phyloP scores from a whole-genome alignment of 2,113 vertebrate species.

The Penelope pileata region DNA sequence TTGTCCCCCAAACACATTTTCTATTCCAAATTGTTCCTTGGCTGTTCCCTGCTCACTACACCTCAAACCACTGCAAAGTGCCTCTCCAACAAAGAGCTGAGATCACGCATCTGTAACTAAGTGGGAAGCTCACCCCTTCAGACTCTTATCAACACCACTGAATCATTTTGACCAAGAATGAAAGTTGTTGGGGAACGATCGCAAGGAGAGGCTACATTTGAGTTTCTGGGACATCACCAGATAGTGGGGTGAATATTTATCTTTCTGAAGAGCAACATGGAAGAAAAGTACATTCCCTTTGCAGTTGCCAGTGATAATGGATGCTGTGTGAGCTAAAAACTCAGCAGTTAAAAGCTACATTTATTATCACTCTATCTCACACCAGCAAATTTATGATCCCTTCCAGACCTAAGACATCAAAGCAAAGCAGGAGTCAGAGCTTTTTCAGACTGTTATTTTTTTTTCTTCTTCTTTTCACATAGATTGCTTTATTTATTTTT shows the following conservation, averaged over 20 bases:
- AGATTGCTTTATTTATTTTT: conserved; percentile 67
- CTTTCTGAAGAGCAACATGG: conserved; percentile 27
- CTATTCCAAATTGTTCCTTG: not conserved
- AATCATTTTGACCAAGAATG: not conserved
- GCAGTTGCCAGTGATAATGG: conserved; percentile 74
- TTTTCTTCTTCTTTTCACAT: conserved; percentile 45
- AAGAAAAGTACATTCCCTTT: conserved; percentile 38
- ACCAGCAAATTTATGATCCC: conserved; percentile 71
- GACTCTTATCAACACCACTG: not conserved
- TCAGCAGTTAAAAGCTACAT: conserved; percentile 57
- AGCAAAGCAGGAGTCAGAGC: conserved; percentile 58
- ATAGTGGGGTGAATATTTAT: conserved; percentile 13
- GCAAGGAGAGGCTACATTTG: not conserved
- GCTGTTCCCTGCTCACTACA: not conserved
- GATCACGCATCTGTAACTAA: not conserved
- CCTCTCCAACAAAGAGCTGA: not conserved
- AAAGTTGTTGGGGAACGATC: not conserved
- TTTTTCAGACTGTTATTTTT: conserved; percentile 35
- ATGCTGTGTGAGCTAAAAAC: conserved; percentile 62
- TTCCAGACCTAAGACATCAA: conserved; percentile 73
- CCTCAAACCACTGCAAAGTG: not conserved
- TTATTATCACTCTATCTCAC: conserved; percentile 71
- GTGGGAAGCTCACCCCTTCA: not conserved
- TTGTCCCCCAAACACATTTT: not conserved
- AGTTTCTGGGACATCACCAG: conserved; percentile 5